A percentile compares a stretch with the other conserved stretches of the same genome.
Evolutionary conservation across 2,113 vertebrate species (phyloP).

Genomic region (Lynx canadensis): DNA sequence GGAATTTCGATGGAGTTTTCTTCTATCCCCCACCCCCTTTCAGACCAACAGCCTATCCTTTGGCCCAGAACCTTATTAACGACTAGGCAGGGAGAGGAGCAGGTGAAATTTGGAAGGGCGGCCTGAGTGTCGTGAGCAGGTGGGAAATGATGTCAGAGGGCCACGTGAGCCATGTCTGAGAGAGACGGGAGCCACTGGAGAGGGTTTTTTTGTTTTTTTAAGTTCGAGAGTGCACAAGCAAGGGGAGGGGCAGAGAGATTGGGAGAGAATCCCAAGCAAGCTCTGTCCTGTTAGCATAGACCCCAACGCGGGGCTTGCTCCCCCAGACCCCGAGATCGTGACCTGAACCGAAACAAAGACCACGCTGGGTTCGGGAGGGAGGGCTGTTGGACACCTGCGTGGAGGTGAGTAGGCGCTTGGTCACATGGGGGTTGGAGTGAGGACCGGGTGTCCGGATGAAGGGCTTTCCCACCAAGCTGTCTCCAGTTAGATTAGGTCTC

Average conservation of each 20-base stretch:
- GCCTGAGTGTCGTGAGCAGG: background rate
- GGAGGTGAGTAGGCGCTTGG: background rate
- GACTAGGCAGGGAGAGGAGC: background rate
- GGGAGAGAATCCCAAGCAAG: too few species aligned
- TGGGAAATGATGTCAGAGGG: background rate
- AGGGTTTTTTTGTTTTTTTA: too few species aligned
- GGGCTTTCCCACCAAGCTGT: background rate
- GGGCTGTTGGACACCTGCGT: too few species aligned
- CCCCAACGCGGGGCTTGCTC: too few species aligned
- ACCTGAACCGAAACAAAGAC: too few species aligned
- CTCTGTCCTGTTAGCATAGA: too few species aligned
- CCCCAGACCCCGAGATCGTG: too few species aligned
- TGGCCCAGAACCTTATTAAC: background rate
- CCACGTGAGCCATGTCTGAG: fast-evolving
- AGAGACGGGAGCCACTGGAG: fast-evolving
- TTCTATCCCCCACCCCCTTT: background rate
- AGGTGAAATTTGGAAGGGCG: background rate
- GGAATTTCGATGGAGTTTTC: background rate
- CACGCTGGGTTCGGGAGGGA: background rate
- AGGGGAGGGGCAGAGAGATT: too few species aligned
- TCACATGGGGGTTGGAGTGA: fast-evolving
- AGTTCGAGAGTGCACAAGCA: too few species aligned
- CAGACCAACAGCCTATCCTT: background rate
- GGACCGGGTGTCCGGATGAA: background rate
- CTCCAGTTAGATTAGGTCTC: background rate